Percentiles rank a stretch among this genome's conserved stretches.
phyloP scores from a whole-genome alignment of 2,797 vertebrate genomes.

The Odontamblyopus rebecca region DNA sequence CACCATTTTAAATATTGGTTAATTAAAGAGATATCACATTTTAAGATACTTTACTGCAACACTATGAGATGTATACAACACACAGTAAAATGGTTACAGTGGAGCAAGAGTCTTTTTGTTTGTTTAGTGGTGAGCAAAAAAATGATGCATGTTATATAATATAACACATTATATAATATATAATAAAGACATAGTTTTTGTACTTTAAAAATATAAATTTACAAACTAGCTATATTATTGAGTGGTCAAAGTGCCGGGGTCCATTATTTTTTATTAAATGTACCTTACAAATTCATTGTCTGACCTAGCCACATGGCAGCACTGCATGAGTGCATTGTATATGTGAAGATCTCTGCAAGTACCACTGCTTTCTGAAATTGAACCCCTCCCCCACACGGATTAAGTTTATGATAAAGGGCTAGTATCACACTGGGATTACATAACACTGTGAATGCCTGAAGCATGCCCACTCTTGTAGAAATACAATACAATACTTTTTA shows the following conservation, averaged over 20 bases:
- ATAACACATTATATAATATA: too few species aligned
- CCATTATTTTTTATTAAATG: neutral
- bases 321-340: neutral
- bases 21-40: neutral
- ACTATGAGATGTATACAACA: neutral
- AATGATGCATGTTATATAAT: too few species aligned
- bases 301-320: neutral
- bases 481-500: slow-evolving; percentile 2
- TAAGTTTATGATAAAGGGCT: slow-evolving; percentile 42
- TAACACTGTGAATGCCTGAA: slow-evolving; percentile 37
- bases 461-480: slow-evolving; percentile 33
- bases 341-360: slow-evolving; percentile 11
- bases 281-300: neutral
- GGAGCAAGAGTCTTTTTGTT: neutral
- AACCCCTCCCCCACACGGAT: slow-evolving; percentile 34
- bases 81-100: neutral
- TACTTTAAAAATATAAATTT: too few species aligned
- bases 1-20: neutral
- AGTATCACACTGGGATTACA: slow-evolving; percentile 37
- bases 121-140: neutral
- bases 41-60: too few species aligned
- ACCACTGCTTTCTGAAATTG: neutral
- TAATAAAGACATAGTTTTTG: too few species aligned
- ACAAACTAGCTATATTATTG: neutral
- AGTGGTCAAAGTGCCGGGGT: neutral